Base-by-base conservation (phyloP, 2,113 vertebrate species). In the Limanda limanda region DNA sequence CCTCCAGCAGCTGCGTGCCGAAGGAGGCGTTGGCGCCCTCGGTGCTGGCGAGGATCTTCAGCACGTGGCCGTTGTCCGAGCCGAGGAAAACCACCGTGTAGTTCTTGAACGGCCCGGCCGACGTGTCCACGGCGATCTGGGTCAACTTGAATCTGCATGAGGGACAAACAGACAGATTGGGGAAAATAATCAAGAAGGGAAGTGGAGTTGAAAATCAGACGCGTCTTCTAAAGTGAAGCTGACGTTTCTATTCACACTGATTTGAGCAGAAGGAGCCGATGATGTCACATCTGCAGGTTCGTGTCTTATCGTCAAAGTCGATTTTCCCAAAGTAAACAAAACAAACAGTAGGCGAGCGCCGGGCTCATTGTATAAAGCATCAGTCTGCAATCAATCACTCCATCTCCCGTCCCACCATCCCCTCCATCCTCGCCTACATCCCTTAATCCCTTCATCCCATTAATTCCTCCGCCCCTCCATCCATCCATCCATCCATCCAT, bases 61-160 rank as follows among this genome's bases (percentile, higher is more conserved):
- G 91, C 80, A 99, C 87, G 0, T 85, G 93, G 23, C 98, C 98
- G 0, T 98, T 96, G 25, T 96, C 95, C 0, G 96, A 94, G 25
- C 97, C 97, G 76, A 99, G 94, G 82, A 98, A 98, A 3, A 98
- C 88, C 79, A 98, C 95, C 0, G 97, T 98, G 76, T 89, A 88
- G 85, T 99, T 96, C 63, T 95, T 87, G 3, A 85, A 76, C 0
- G 95, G 96, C 4, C 97, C 97, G 0, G 96, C 97, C 0, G 89
- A 91, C 6, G 94, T 92, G 74, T 98, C 97, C 88, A 93, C 97
- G 0, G 95, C 96, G 23, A 99, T 92, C 88, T 96, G 96, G 35
- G 95, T 98, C 94, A 99, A 74, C 78, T 96, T 96, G 79, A 75
- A 94, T 89, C 96, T 98, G 73, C 5, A 54, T 3, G 0, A n/a